Percentiles rank a stretch among this genome's conserved stretches.
These are phyloP conservation scores for Harmothoe impar DNA, from an alignment of 2,888 invertebrate species.

Conservation along the genomic window DNA sequence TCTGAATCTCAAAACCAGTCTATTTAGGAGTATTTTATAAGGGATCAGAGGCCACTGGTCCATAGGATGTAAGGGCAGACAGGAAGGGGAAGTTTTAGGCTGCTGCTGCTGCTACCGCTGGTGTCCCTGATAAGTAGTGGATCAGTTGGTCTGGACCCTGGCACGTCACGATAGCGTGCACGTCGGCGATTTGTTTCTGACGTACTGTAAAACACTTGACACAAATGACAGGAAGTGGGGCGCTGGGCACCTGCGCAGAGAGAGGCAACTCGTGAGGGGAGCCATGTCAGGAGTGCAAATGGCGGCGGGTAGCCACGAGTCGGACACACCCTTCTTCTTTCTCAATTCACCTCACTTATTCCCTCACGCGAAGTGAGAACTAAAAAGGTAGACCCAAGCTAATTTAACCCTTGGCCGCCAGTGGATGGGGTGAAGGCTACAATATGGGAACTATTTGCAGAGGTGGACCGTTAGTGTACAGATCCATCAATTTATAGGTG, in stretches of 20 bases:
- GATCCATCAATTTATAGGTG: too few relatives aligned
- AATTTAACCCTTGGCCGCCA: too few relatives aligned
- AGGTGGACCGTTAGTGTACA: too few relatives aligned
- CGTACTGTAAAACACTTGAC: conserved; percentile 26
- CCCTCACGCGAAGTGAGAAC: not conserved
- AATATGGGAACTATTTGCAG: too few relatives aligned
- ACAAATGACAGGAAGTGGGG: conserved; percentile 27
- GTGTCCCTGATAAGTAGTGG: not conserved
- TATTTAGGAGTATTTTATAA: not conserved
- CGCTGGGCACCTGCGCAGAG: not conserved
- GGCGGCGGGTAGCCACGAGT: not conserved
- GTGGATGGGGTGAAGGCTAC: too few relatives aligned
- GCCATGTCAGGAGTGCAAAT: not conserved
- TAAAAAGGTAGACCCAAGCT: too few relatives aligned
- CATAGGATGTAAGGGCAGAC: too few relatives aligned
- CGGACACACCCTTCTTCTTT: not conserved
- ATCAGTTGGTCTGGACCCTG: not conserved
- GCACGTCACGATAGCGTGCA: conserved; percentile 3
- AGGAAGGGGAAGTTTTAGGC: too few relatives aligned
- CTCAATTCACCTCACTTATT: not conserved
- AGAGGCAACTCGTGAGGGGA: not conserved
- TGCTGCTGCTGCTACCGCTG: not conserved
- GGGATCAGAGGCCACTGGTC: not conserved
- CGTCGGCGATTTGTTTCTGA: conserved; percentile 11
- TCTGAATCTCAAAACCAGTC: not conserved